phyloP scores from a whole-genome alignment of 2,888 invertebrate genomes.

The Ennomos fuscantarius region DNA sequence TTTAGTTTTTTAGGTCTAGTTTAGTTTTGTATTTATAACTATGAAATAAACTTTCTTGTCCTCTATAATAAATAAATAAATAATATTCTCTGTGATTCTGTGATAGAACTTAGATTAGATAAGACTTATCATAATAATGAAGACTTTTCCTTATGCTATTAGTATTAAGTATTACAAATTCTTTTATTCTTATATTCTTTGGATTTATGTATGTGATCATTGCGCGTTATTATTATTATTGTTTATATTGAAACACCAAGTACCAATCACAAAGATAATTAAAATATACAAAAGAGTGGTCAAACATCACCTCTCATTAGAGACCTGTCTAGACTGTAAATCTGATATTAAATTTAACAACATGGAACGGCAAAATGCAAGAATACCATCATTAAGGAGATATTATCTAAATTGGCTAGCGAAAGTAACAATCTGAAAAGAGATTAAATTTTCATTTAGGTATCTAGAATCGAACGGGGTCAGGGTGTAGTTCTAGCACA shows the following conservation, averaged over 20 bases:
- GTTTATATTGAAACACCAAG: neutral
- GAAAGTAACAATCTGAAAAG: constrained; percentile 40
- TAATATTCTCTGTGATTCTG: too few species aligned
- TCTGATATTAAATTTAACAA: constrained; percentile 9
- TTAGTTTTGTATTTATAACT: too few species aligned
- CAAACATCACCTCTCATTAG: constrained; percentile 5
- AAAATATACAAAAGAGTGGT: too few species aligned
- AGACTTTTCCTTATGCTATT: too few species aligned
- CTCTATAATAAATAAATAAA: too few species aligned
- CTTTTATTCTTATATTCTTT: too few species aligned
- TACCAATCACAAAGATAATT: neutral
- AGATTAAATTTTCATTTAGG: constrained; percentile 55
- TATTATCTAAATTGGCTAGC: constrained; percentile 24
- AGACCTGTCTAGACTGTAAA: constrained; percentile 13
- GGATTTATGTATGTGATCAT: too few species aligned
- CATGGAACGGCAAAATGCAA: constrained; percentile 12
- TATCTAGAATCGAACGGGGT: constrained; percentile 46
- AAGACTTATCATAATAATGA: too few species aligned
- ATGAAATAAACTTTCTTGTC: too few species aligned
- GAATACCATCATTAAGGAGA: constrained; percentile 16
- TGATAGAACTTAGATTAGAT: too few species aligned
- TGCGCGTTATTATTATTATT: too few species aligned
- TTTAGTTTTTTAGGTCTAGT: too few species aligned
- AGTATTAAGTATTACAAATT: constrained; percentile 37
- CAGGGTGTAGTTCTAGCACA: constrained; percentile 62